A percentile compares a stretch with the other conserved stretches of the same genome.
These are phyloP conservation scores for Drosophila yooni DNA, from an alignment of 2,888 invertebrate genomes.

Conservation along the genomic window DNA sequence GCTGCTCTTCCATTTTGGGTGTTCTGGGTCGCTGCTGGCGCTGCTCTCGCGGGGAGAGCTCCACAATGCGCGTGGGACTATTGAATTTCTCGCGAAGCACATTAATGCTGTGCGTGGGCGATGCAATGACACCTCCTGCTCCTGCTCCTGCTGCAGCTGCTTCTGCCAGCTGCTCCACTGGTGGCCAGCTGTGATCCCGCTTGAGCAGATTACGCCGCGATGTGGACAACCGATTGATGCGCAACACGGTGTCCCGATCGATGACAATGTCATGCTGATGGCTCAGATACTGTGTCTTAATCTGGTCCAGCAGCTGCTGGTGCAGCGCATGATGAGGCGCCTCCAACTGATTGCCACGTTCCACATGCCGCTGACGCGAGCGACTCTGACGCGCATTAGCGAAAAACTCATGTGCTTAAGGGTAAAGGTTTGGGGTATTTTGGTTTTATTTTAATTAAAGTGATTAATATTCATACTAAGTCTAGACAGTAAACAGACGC, in stretches of 20 bases:
- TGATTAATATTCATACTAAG: slow-evolving; percentile 8
- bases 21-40: slow-evolving; percentile 42
- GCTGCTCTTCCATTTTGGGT: background rate
- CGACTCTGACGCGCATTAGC: slow-evolving; percentile 79
- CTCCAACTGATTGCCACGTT: background rate
- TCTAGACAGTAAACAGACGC: background rate
- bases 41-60: slow-evolving; percentile 54
- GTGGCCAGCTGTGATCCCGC: slow-evolving; percentile 84
- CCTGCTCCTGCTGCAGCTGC: background rate
- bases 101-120: slow-evolving; percentile 79
- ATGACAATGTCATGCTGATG: slow-evolving; percentile 82
- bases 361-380: slow-evolving; percentile 70
- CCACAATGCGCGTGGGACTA: slow-evolving; percentile 76
- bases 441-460: slow-evolving; percentile 8
- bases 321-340: slow-evolving; percentile 70
- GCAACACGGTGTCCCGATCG: slow-evolving; percentile 84
- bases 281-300: slow-evolving; percentile 79
- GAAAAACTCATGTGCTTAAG: slow-evolving; percentile 48
- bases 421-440: background rate
- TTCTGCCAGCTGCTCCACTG: slow-evolving; percentile 44
- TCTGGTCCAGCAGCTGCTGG: slow-evolving; percentile 80
- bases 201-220: slow-evolving; percentile 75
- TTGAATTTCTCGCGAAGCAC: slow-evolving; percentile 82
- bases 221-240: slow-evolving; percentile 84
- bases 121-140: slow-evolving; percentile 1